Base-by-base conservation (phyloP, 2,113 vertebrate species). In the Piaya cayana region DNA sequence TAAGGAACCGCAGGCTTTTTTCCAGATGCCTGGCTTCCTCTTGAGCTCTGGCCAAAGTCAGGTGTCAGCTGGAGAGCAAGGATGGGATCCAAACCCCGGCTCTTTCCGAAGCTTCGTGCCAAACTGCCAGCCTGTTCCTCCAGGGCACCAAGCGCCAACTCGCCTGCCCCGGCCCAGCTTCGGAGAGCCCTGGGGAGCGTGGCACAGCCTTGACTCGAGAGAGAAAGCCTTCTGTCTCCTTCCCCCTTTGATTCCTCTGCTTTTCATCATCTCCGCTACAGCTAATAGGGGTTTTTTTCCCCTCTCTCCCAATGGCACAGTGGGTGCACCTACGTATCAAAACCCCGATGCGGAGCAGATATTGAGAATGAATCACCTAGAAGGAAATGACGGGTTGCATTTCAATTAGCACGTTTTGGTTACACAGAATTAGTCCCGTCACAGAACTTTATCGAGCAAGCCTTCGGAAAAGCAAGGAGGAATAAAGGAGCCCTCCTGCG, bases 31-130 rank as follows among this genome's bases (percentile, higher is more conserved):
- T 78, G 82, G 60, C 83, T 95, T 97, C 95, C 95, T 96, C 89
- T 93, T 93, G 94, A 96, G 93, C 76, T 88, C 87, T 59, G 84
- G 84, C 91, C 93, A 60, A 83, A 95, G 91, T 96, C 94, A 96
- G 96, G 95, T 97, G 92, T 93, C 97, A 97, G 96, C 93, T 96
- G 96, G 93, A 90, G 84, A 92, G 82, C 90, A 93, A 71, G 80
- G 82, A 95, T 27, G 20, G 65, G 19, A 82, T 94, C 96, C 84
- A 93, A 78, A 89, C 13, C 49, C 60, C 34, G 79, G 69, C 87
- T 76, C 72, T 94, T 62, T 91, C 84, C 84, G 50, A 43, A 86
- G 27, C 50, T 53, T 72, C 9, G 0, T 83, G 94, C 95, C 94
- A 95, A 88, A 36, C 53, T 80, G 86, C 92, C 76, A 90, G 86